phyloP scores from a whole-genome alignment of 2,797 vertebrate species.

The Sebastiscus tertius region DNA sequence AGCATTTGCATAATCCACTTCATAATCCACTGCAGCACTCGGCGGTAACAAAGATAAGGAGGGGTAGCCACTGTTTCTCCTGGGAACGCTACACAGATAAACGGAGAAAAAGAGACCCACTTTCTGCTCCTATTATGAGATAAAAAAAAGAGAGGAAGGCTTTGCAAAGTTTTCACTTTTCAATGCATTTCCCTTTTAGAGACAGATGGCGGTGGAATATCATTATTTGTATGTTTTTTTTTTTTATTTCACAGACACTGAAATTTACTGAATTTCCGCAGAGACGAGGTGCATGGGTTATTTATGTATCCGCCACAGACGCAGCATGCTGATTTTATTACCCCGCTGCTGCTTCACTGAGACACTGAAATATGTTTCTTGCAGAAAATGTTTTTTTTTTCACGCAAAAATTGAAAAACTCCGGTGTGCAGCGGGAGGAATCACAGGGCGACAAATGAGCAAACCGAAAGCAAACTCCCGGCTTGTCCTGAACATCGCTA shows the following conservation, averaged over 20 bases:
- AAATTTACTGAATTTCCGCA: constrained; percentile 65
- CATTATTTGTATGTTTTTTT: constrained; percentile 60
- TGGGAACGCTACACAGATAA: constrained; percentile 83
- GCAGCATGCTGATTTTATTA: constrained; percentile 53
- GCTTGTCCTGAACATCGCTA: constrained; percentile 57
- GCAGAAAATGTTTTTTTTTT: constrained; percentile 46
- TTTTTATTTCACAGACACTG: constrained; percentile 39
- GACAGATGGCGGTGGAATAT: constrained; percentile 69
- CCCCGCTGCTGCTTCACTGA: constrained; percentile 16
- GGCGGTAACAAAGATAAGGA: constrained; percentile 77
- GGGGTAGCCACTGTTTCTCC: constrained; percentile 81
- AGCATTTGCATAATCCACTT: constrained; percentile 82
- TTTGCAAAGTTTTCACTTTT: constrained; percentile 72
- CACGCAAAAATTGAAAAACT: constrained; percentile 22
- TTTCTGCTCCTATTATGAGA: constrained; percentile 82
- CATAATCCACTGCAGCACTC: constrained; percentile 80
- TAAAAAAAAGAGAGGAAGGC: constrained; percentile 69
- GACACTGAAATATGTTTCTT: constrained; percentile 28
- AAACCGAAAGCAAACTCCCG: constrained; percentile 63
- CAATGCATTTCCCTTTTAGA: constrained; percentile 58
- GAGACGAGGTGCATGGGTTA: constrained; percentile 63
- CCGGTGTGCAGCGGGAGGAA: constrained; percentile 38
- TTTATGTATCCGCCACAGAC: constrained; percentile 67
- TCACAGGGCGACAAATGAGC: constrained; percentile 74
- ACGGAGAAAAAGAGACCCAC: constrained; percentile 69